A percentile compares a stretch with the other conserved stretches of the same genome.
Evolutionary conservation across 2,113 vertebrate species (phyloP).

Genomic region (Grantiella picta): DNA sequence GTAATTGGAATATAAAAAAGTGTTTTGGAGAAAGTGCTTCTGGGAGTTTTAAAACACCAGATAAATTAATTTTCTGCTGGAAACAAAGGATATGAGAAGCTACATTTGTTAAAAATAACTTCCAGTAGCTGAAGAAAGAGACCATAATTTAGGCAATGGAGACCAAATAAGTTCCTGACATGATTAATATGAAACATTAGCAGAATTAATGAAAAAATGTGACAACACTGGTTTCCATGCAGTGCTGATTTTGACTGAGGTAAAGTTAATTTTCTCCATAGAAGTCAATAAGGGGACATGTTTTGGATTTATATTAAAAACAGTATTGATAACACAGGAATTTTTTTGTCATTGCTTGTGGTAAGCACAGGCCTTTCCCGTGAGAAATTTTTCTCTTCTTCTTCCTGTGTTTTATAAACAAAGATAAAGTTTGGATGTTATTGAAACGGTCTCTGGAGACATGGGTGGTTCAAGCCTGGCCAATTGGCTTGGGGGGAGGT

Average conservation of each 20-base stretch:
- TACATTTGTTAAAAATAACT: background rate
- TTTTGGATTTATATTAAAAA: background rate
- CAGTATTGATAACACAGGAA: background rate
- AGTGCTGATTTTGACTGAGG: background rate
- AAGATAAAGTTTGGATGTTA: no score
- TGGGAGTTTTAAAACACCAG: background rate
- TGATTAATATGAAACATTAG: background rate
- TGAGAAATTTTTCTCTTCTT: no score
- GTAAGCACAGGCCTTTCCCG: no score
- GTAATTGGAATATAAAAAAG: background rate
- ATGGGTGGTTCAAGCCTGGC: no score
- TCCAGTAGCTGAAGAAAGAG: background rate
- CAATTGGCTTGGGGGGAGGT: no score
- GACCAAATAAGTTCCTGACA: background rate
- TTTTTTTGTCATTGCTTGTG: background rate
- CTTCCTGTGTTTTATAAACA: no score
- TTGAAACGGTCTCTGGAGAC: no score
- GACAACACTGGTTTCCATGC: background rate
- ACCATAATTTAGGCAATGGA: background rate
- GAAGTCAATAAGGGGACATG: background rate
- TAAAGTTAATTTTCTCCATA: background rate
- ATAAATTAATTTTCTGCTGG: background rate
- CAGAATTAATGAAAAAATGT: background rate
- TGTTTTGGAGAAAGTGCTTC: background rate
- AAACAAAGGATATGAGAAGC: background rate